These are phyloP conservation scores for Sacculina carcini DNA, from an alignment of 2,888 invertebrate genomes.

Conservation along the genomic window DNA sequence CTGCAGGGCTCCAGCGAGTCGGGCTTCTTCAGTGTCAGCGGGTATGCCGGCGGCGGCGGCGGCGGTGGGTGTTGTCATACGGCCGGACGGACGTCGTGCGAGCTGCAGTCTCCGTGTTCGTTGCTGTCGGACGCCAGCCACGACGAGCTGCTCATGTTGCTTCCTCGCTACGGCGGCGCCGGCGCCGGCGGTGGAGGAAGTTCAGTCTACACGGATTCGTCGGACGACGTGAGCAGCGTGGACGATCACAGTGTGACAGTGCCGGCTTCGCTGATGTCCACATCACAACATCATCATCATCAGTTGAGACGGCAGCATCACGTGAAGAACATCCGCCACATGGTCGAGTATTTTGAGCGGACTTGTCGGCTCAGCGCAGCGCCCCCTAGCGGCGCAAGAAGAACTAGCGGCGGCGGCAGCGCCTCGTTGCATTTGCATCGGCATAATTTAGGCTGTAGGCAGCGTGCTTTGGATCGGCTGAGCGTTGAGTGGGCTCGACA, in stretches of 20 bases:
- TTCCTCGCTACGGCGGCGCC: slow-evolving; percentile 20
- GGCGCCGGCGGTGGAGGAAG: slow-evolving; percentile 20
- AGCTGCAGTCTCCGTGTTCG: slow-evolving; percentile 14
- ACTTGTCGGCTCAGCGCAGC: too few relatives aligned
- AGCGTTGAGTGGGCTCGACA: slow-evolving; percentile 6
- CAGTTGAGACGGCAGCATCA: slow-evolving; percentile 13
- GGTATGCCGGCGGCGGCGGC: slow-evolving; percentile 16
- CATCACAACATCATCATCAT: neutral
- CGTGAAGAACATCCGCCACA: slow-evolving; percentile 27
- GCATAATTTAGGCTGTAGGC: slow-evolving; percentile 3
- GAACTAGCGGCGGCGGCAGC: neutral
- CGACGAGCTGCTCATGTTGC: slow-evolving; percentile 20
- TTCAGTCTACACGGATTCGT: slow-evolving; percentile 62
- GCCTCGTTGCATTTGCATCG: neutral
- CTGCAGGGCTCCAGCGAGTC: slow-evolving; percentile 63
- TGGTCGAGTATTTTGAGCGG: slow-evolving; percentile 66
- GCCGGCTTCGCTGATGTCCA: too few relatives aligned
- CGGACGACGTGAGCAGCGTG: slow-evolving; percentile 55
- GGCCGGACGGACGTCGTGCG: too few relatives aligned
- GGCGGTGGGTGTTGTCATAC: neutral
- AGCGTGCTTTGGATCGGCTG: slow-evolving; percentile 6
- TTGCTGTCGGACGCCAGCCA: slow-evolving; percentile 21
- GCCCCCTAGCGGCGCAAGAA: too few relatives aligned
- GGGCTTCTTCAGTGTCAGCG: slow-evolving; percentile 57
- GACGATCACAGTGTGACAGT: too few relatives aligned